These are phyloP conservation scores for Danionella dracula DNA, from an alignment of 2,797 vertebrate species.

Conservation along the genomic window DNA sequence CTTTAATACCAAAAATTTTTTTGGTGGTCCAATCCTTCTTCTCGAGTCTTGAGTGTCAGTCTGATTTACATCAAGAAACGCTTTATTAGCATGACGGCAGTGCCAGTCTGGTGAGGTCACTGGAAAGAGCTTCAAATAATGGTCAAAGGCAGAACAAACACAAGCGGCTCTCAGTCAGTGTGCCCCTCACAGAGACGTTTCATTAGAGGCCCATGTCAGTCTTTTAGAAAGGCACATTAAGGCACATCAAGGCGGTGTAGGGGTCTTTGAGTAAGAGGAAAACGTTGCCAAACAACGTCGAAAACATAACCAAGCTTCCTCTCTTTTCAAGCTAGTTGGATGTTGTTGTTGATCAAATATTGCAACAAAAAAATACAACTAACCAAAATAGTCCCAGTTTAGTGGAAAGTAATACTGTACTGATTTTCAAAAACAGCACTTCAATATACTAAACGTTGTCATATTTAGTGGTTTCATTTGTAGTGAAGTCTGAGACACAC, in stretches of 20 bases:
- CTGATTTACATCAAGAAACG: constrained; percentile 33
- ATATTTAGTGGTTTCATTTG: too few species aligned
- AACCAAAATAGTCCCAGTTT: too few species aligned
- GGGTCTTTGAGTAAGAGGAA: background rate
- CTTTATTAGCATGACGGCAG: constrained; percentile 33
- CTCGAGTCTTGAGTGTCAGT: constrained; percentile 33
- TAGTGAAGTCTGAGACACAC: too few species aligned
- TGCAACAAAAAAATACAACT: too few species aligned
- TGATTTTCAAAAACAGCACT: too few species aligned
- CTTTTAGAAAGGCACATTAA: background rate
- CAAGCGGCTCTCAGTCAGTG: constrained; percentile 21
- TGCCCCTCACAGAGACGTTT: background rate
- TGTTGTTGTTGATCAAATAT: too few species aligned
- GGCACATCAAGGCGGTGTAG: background rate
- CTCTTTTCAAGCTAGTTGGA: too few species aligned
- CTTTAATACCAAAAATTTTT: background rate
- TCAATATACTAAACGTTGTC: too few species aligned
- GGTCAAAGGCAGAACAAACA: constrained; percentile 15
- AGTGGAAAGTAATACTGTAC: too few species aligned
- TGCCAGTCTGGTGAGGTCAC: constrained; percentile 32
- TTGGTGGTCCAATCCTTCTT: constrained; percentile 12
- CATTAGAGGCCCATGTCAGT: constrained; percentile 5
- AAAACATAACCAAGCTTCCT: too few species aligned
- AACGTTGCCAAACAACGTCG: background rate
- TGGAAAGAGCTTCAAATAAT: constrained; percentile 11